Evolutionary conservation across 2,113 vertebrate species (phyloP).

Genomic region (Eublepharis macularius): DNA sequence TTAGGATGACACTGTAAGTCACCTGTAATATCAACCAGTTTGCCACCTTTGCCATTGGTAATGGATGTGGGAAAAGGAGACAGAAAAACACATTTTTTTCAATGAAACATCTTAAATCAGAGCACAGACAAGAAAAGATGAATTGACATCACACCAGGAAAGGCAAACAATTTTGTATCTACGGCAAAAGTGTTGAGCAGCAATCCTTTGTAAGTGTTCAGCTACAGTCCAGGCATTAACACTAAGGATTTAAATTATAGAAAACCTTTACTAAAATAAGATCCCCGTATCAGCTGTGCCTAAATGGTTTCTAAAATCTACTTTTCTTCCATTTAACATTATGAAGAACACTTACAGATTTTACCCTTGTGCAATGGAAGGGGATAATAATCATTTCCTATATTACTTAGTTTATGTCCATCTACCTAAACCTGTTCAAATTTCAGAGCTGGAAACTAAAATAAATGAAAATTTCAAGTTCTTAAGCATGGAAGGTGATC

Average conservation of each 20-base stretch:
- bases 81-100: background rate
- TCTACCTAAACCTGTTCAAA: background rate
- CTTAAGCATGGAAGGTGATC: background rate
- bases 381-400: background rate
- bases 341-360: conserved; percentile 54
- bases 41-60: background rate
- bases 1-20: background rate
- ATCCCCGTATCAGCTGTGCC: conserved; percentile 41
- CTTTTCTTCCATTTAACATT: conserved; percentile 56
- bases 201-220: conserved; percentile 66
- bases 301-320: conserved; percentile 26
- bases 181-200: conserved; percentile 53
- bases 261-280: conserved; percentile 58
- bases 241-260: conserved; percentile 64
- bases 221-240: conserved; percentile 49
- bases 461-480: background rate
- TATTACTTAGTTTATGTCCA: conserved; percentile 21
- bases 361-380: conserved; percentile 30
- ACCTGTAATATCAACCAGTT: background rate
- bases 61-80: background rate
- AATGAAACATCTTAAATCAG: conserved; percentile 3
- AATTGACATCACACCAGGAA: conserved; percentile 35
- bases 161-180: conserved; percentile 47
- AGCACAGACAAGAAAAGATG: conserved; percentile 10
- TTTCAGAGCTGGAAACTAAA: background rate